phyloP scores from a whole-genome alignment of 2,113 vertebrate genomes.

The Malurus elegans region DNA sequence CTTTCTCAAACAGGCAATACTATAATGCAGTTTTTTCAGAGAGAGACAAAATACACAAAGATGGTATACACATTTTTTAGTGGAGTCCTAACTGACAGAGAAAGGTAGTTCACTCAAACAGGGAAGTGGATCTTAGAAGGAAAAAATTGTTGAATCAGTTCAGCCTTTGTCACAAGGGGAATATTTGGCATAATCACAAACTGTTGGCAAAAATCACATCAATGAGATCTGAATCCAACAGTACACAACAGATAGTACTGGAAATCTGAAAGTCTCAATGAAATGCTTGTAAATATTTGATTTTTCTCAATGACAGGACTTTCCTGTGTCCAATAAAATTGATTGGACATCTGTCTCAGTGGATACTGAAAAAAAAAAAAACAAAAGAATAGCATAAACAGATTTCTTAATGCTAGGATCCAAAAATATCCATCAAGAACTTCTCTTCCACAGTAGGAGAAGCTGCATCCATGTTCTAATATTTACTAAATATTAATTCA shows the following conservation, averaged over 20 bases:
- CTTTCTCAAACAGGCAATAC: background rate
- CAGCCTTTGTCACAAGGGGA: background rate
- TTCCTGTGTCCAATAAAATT: background rate
- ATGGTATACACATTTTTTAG: background rate
- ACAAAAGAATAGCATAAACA: background rate
- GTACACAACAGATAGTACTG: background rate
- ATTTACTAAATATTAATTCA: background rate
- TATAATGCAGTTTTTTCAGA: background rate
- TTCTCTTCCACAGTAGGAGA: background rate
- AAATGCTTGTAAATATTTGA: background rate
- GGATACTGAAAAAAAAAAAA: too few species aligned
- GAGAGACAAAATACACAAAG: background rate
- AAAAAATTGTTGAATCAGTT: background rate
- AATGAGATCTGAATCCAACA: background rate
- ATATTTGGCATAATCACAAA: background rate
- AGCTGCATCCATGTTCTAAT: background rate
- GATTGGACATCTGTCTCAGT: background rate
- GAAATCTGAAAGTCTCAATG: background rate
- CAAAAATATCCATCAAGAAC: background rate
- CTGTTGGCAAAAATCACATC: background rate
- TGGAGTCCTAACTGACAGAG: background rate
- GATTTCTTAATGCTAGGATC: background rate
- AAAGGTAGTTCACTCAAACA: background rate
- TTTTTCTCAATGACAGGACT: background rate
- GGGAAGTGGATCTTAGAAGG: background rate